Base-by-base conservation (phyloP, 2,797 vertebrate genomes). In the Anniella stebbinsi region DNA sequence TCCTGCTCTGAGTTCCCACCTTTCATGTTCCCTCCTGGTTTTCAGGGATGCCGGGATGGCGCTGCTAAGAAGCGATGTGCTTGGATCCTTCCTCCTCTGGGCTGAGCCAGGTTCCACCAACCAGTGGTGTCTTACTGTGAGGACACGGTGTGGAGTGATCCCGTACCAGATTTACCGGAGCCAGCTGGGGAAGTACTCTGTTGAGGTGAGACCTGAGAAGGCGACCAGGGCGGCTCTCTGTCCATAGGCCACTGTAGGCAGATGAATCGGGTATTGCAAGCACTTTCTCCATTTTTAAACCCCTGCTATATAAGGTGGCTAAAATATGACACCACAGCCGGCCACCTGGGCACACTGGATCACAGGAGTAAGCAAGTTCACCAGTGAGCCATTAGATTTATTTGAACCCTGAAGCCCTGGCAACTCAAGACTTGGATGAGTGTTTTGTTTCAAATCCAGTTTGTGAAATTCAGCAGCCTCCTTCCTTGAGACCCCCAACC, bases 1-100 rank as follows among this genome's bases (percentile, higher is more conserved):
- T 45, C 38, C 36, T 63, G 9, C 17, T 4, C 30, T 3, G 6
- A 51, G 28, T 13, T 11, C 12, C n/a, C 80, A 0, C 0, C 57
- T 63, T 76, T 36, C 81, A 38, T 13, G 0, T 45, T 72, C 4
- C 30, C 17, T 10, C 21, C n/a, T 38, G 80, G 25, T 33, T 60
- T n/a, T 28, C 85, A 99, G 99, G 96, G 96, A 97, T 38, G 95
- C 95, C 15, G 98, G 98, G 83, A 96, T 97, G 0, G 93, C 97
- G 4, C 97, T 99, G 94, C 98, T 99, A 45, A 97, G 95, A 23
- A 97, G 96, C 10, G 99, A 99, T 0, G 97, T 98, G 6, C 96
- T 98, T 0, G 99, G 99, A 0, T 97, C 99, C 1, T 99, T 98
- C 95, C 96, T 99, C n/a, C 94, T 99, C 25, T 98, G 98, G 92